Evolutionary conservation across 2,888 invertebrate species (phyloP).

Genomic region (Drosophila neotestacea): DNA sequence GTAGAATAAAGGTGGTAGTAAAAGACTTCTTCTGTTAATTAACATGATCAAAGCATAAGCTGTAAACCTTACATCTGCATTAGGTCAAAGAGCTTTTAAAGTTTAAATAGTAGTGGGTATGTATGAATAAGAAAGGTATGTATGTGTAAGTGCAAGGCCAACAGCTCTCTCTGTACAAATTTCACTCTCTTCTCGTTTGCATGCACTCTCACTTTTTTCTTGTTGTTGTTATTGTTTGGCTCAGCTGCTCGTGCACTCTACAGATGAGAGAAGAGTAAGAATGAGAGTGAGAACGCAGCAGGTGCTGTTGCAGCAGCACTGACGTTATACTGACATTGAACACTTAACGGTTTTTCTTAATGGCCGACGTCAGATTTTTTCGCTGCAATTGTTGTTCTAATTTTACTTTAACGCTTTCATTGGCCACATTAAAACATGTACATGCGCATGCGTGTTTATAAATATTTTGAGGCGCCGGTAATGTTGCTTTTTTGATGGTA

Average conservation of each 20-base stretch:
- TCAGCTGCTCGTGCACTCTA: constrained; percentile 18
- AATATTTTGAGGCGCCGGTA: constrained; percentile 25
- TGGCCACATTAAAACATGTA: constrained; percentile 32
- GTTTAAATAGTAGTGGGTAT: too few relatives aligned
- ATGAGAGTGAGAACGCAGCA: constrained; percentile 6
- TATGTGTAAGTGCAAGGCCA: constrained; percentile 31
- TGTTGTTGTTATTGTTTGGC: constrained; percentile 16
- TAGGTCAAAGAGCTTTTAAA: constrained; percentile 1
- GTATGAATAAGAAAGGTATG: neutral
- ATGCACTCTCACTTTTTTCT: constrained; percentile 50
- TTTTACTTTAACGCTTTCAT: constrained; percentile 56
- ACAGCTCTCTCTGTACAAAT: constrained; percentile 27
- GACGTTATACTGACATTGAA: constrained; percentile 67
- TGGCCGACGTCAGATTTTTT: constrained; percentile 47
- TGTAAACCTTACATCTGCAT: neutral
- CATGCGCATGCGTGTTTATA: constrained; percentile 40
- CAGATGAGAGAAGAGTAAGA: neutral
- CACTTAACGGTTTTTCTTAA: constrained; percentile 67
- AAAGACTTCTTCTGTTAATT: constrained; percentile 6
- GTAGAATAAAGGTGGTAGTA: constrained; percentile 2
- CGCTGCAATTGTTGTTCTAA: constrained; percentile 52
- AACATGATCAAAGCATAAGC: constrained; percentile 5
- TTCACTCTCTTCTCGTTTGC: constrained; percentile 43
- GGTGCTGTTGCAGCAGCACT: constrained; percentile 47
- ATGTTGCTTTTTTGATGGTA: constrained; percentile 15